Evolutionary conservation across 2,888 invertebrate genomes (phyloP).

Genomic region (Lacanobia oleracea): DNA sequence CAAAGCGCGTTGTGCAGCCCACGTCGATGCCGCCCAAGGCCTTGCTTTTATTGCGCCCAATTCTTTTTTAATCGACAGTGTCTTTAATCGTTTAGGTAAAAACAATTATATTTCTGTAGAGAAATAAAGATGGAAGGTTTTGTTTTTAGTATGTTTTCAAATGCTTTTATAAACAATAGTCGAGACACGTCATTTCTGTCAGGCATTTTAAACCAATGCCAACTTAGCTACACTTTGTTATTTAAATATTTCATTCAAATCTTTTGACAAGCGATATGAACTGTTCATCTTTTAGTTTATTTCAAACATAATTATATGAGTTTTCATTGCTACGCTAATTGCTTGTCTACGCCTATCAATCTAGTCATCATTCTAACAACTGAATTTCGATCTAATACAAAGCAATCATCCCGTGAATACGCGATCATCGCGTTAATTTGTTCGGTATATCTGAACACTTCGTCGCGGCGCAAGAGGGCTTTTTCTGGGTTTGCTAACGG

Average conservation of each 20-base stretch:
- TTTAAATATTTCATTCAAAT: conserved; percentile 14
- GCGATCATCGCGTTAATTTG: too few species aligned
- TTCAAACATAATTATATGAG: conserved; percentile 4
- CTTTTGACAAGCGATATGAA: not conserved
- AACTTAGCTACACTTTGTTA: not conserved
- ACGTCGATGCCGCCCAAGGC: conserved; percentile 12
- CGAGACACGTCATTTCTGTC: not conserved
- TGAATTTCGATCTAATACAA: not conserved
- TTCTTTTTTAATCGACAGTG: conserved; percentile 5
- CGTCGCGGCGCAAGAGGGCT: too few species aligned
- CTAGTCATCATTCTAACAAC: not conserved
- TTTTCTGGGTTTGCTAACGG: too few species aligned
- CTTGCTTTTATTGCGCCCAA: conserved; percentile 25
- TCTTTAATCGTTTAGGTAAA: not conserved
- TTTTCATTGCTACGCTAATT: conserved; percentile 16
- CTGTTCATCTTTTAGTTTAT: conserved; percentile 2
- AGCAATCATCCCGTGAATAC: too few species aligned
- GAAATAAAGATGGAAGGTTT: not conserved
- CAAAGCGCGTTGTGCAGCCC: conserved; percentile 9
- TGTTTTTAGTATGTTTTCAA: not conserved
- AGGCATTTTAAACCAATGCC: not conserved
- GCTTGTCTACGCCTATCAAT: conserved; percentile 35
- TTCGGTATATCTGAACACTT: too few species aligned
- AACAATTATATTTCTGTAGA: not conserved
- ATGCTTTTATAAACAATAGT: not conserved